phyloP scores from a whole-genome alignment of 1,140 invertebrate genomes.

The Lasioglossum albipes region DNA sequence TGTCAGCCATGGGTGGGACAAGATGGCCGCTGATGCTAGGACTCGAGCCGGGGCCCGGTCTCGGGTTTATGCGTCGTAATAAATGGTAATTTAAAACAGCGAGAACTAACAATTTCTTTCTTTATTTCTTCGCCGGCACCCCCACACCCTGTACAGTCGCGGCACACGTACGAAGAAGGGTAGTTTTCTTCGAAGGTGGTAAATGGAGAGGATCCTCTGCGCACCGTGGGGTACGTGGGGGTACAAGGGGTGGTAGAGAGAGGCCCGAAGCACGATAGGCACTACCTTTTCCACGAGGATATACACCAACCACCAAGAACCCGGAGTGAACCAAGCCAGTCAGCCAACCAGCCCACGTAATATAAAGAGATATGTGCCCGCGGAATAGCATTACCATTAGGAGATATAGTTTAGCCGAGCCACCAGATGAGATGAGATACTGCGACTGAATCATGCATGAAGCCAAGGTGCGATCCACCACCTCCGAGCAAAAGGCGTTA shows the following conservation, averaged over 20 bases:
- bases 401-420: conserved; percentile 79
- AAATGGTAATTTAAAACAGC: conserved; percentile 81
- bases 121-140: conserved; percentile 75
- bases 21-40: conserved; percentile 76
- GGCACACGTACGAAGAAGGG: conserved; percentile 48
- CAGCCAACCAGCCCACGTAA: conserved; percentile 73
- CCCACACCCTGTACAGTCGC: conserved; percentile 30
- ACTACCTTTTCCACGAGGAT: conserved; percentile 58
- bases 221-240: not conserved
- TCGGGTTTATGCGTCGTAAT: conserved; percentile 80
- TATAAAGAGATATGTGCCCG: conserved; percentile 79
- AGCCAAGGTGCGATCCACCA: conserved; percentile 76
- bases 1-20: conserved; percentile 66
- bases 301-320: conserved; percentile 59
- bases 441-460: conserved; percentile 81
- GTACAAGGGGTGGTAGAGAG: conserved; percentile 39
- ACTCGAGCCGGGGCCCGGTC: conserved; percentile 57
- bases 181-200: conserved; percentile 58
- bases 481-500: conserved; percentile 41
- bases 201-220: conserved; percentile 30
- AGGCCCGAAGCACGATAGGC: conserved; percentile 39
- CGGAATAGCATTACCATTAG: conserved; percentile 80
- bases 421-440: conserved; percentile 80
- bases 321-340: conserved; percentile 67
- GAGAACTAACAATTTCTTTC: conserved; percentile 81